These are phyloP conservation scores for Dryas iulia DNA, from an alignment of 1,140 invertebrate species.

Conservation along the genomic window DNA sequence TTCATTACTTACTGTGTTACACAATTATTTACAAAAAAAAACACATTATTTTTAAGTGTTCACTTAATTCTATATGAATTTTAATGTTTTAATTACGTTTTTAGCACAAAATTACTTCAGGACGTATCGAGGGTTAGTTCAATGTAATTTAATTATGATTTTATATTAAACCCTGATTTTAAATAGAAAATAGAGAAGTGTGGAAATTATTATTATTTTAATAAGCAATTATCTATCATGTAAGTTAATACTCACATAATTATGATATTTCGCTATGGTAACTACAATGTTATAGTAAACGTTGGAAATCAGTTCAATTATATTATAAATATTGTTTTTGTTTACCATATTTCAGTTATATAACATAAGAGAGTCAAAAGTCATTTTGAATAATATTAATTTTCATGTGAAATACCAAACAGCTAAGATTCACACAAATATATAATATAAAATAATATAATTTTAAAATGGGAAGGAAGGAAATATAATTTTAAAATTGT, in stretches of 20 bases:
- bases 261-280: neutral
- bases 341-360: neutral
- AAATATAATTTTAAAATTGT: neutral
- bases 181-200: neutral
- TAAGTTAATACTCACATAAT: neutral
- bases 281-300: neutral
- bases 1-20: neutral
- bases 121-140: neutral
- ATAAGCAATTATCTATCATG: neutral
- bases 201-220: neutral
- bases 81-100: neutral
- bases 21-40: neutral
- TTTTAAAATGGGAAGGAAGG: no score
- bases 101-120: neutral
- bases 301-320: neutral
- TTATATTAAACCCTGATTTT: slow-evolving; percentile 1
- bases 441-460: no score
- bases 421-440: no score
- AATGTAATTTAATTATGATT: neutral
- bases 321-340: neutral
- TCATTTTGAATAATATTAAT: no score
- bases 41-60: neutral
- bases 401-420: no score
- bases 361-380: no score
- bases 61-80: neutral